These are phyloP conservation scores for Cryptophagus acutangulus DNA, from an alignment of 2,888 invertebrate species.

Conservation along the genomic window DNA sequence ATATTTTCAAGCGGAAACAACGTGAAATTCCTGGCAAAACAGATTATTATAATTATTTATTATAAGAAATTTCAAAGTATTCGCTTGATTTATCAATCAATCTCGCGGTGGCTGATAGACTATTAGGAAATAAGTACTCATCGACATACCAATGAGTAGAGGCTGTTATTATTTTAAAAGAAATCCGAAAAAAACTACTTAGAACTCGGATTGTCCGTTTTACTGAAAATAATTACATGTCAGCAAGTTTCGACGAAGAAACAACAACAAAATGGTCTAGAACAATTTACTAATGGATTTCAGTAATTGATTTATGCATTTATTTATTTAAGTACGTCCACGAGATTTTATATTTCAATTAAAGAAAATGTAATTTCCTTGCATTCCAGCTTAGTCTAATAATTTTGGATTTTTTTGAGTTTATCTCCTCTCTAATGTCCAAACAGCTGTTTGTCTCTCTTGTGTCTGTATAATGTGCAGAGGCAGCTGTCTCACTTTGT, in stretches of 20 bases:
- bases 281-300: too few relatives aligned
- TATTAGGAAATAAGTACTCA: slow-evolving; percentile 7
- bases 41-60: too few relatives aligned
- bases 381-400: neutral
- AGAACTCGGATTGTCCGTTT: slow-evolving; percentile 6
- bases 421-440: slow-evolving; percentile 9
- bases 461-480: neutral
- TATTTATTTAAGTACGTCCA: too few relatives aligned
- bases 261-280: neutral
- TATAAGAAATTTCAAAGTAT: neutral
- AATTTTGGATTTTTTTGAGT: slow-evolving; percentile 3
- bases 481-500: slow-evolving; percentile 10
- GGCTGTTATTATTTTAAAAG: slow-evolving; percentile 8
- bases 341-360: too few relatives aligned
- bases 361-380: slow-evolving; percentile 4
- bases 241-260: neutral
- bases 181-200: too few relatives aligned
- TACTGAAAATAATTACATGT: slow-evolving; percentile 7
- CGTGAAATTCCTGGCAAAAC: too few relatives aligned
- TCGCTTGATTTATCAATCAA: slow-evolving; percentile 5
- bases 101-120: slow-evolving; percentile 3
- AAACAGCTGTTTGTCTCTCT: slow-evolving; percentile 7
- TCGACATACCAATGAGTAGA: slow-evolving; percentile 3
- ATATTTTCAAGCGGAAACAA: too few relatives aligned
- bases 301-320: too few relatives aligned